Base-by-base conservation (phyloP, 1,140 invertebrate species). In the Macrostomum lignano region DNA sequence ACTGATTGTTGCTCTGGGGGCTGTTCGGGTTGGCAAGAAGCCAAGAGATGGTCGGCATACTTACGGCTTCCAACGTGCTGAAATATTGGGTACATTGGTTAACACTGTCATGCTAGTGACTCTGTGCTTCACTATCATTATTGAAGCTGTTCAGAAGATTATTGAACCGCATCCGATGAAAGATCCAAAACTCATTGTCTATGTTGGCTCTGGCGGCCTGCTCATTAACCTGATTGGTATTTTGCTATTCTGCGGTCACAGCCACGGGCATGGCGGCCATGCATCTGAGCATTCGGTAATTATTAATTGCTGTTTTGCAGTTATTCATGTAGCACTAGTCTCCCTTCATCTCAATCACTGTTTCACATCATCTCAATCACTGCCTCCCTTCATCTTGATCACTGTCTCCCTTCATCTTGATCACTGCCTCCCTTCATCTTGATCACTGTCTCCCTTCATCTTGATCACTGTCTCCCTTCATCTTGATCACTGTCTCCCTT, bases 21-120 rank as follows among this genome's bases (percentile, higher is more conserved):
- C 52, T 6, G 44, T 55, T 17, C 36, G 50, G 36, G 15, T 38
- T 3, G 21, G 34, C 15, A 37, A 46, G 40, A 22, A 45, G 49
- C 41, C 40, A 44, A 3, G 48, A 28, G 19, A 14, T 15, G 15
- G 62, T 34, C 50, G 49, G 21, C 65, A 65, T 37, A 65, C 64
- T 10, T 65, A 62, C 45, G 64, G 64, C 17, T 65, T 64, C 64
- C 60, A 58, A 6, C 44, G 64, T 29, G 65, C 64, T 10, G 65
- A 65, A 46, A 58, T 66, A 4, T 44, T 66, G 3, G 64, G 64
- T 33, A 64, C 65, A 9, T 41, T 66, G 25, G 52, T 66, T 7
- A 66, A 66, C 46, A 49, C 64, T 1, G 65, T 66, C 0, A 66
- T 66, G 38, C 50, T 65, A 1, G 38, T 63, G 7, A 63, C 64